Evolutionary conservation across 2,113 vertebrate genomes (phyloP), one percentile per base, ranked within the genome.

Genomic region (Grus americana): DNA sequence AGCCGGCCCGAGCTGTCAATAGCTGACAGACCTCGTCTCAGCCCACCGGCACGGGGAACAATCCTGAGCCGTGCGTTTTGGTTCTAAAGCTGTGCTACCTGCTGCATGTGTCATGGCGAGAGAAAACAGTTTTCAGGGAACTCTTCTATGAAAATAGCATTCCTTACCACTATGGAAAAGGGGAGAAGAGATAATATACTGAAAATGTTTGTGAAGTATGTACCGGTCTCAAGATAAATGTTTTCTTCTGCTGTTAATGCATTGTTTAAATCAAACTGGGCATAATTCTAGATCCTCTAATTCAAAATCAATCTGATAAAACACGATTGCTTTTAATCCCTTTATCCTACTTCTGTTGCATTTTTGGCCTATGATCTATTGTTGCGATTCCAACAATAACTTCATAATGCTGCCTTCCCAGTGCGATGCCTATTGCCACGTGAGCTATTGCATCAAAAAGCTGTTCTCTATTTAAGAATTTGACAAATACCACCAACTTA

Each of bases 381-480:
- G 34, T 27, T 83, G 62, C 49, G 36, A 12, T 89, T 80, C 42
- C 78, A n/a, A 26, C 29, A 9, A 11, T 27, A 21, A 65, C 62
- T 72, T 74, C 61, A 4, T 47, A 55, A 22, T 2, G 0, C 10
- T 59, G 74, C 59, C 4, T 75, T 86, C 61, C 59, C n/a, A 62
- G 68, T 13, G 67, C 34, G 57, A 4, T 19, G 1, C 11, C 0
- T 8, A 12, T 17, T 44, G 49, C 87, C 63, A 20, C 11, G 0
- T 10, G 40, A 63, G 36, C 72, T 13, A 0, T 4, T 32, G 12
- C 15, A 14, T 11, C 38, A 42, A 24, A 62, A 21, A 72, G 16
- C 75, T 57, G 52, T 19, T 46, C 38, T 9, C 0, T 12, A 5
- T 9, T 0, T 12, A 5, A 1, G 46, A 61, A 12, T 27, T 3